Evolutionary conservation across 2,113 vertebrate genomes (phyloP).

Genomic region (Alethe castanea): DNA sequence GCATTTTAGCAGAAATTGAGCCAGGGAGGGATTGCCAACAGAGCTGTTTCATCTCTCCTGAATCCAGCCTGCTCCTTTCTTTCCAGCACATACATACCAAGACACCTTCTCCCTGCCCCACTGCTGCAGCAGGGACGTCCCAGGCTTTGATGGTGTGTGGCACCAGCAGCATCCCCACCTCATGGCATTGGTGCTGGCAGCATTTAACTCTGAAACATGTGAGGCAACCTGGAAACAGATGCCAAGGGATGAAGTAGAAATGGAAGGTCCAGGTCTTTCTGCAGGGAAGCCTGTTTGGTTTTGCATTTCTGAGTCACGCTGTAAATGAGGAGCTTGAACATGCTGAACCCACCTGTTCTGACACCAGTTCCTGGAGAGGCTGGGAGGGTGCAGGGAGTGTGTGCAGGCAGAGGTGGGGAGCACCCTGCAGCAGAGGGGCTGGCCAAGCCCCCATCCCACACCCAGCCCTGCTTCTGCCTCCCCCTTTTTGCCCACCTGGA

Average conservation of each 20-base stretch:
- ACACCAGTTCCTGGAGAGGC: rapidly evolving
- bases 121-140: neutral
- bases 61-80: neutral
- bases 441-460: rapidly evolving
- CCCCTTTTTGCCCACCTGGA: neutral
- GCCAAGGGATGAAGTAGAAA: neutral
- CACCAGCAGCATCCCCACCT: neutral
- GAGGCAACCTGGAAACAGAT: neutral
- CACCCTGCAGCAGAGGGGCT: neutral
- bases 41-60: neutral
- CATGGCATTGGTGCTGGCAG: neutral
- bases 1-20: neutral
- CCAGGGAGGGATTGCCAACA: neutral
- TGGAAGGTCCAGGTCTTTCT: neutral
- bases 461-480: neutral
- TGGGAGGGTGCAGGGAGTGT: rapidly evolving
- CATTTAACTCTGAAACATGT: neutral
- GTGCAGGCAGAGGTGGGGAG: neutral
- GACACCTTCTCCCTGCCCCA: neutral
- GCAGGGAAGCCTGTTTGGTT: neutral
- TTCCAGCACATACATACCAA: neutral
- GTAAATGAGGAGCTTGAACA: neutral
- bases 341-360: neutral
- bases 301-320: neutral
- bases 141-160: rapidly evolving